Evolutionary conservation across 2,113 vertebrate genomes (phyloP).

Genomic region (Bombycilla garrulus): DNA sequence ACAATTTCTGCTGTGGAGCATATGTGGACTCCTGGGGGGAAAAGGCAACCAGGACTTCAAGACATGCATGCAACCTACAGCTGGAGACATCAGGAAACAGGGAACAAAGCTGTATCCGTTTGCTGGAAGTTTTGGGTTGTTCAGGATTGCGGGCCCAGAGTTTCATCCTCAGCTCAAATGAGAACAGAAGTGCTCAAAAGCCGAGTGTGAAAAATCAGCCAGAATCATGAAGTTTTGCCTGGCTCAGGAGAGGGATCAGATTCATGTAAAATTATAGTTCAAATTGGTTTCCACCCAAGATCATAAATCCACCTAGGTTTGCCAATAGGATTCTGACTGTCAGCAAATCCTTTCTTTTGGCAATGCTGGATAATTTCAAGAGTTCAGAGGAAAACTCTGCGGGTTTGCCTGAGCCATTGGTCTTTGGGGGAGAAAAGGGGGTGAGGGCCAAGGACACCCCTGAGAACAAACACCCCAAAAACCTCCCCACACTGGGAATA

Average conservation of each 20-base stretch:
- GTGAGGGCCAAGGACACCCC: not conserved
- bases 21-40: not conserved
- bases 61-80: not conserved
- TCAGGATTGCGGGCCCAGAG: not conserved
- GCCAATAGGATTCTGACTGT: slow-evolving; percentile 64
- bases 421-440: not conserved
- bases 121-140: not conserved
- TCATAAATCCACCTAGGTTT: slow-evolving; percentile 59
- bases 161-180: not conserved
- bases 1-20: not conserved
- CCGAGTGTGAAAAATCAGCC: slow-evolving; percentile 49
- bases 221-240: slow-evolving; percentile 51
- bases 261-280: slow-evolving; percentile 59
- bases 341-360: slow-evolving; percentile 62
- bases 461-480: not conserved
- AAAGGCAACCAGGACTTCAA: not conserved
- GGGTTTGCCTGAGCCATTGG: not conserved
- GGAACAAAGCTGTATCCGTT: not conserved
- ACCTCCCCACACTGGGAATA: not conserved
- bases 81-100: not conserved
- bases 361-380: slow-evolving; percentile 25
- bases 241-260: slow-evolving; percentile 55
- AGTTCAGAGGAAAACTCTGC: not conserved
- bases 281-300: slow-evolving; percentile 61
- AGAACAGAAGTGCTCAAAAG: slow-evolving; percentile 6